These are phyloP conservation scores for Megastigmus dorsalis DNA, from an alignment of 2,888 invertebrate genomes.

Conservation along the genomic window DNA sequence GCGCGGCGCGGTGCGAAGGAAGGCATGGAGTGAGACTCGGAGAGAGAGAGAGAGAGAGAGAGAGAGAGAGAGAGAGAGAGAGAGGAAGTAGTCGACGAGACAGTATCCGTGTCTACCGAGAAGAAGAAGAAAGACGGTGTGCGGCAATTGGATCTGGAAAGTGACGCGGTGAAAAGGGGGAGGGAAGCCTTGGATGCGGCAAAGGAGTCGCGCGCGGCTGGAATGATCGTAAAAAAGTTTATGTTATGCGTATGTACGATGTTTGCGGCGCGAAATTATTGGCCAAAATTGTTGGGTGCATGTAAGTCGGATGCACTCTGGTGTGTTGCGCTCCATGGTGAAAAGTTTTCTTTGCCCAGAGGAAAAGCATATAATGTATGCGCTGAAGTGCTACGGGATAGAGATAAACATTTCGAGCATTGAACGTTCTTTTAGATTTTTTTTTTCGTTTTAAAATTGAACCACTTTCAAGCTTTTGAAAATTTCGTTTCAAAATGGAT, in stretches of 20 bases:
- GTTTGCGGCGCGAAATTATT: not conserved
- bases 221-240: slow-evolving; percentile 33
- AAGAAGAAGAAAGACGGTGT: slow-evolving; percentile 10
- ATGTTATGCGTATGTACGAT: not conserved
- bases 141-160: slow-evolving; percentile 35
- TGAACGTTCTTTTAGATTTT: no score
- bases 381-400: no score
- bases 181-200: not conserved
- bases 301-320: not conserved
- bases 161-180: not conserved
- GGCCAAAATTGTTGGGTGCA: not conserved
- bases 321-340: not conserved
- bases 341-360: not conserved
- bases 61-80: no score
- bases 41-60: no score
- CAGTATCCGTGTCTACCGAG: slow-evolving; percentile 44
- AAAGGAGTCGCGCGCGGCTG: not conserved
- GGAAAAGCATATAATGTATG: no score
- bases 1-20: no score
- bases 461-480: no score
- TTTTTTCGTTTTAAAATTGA: no score
- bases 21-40: no score
- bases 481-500: no score
- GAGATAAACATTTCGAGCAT: no score
- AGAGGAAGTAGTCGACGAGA: no score